Evolutionary conservation across 1,140 invertebrate species (phyloP), one percentile per base, ranked within the genome.

Genomic region (Rhopalosiphum padi): DNA sequence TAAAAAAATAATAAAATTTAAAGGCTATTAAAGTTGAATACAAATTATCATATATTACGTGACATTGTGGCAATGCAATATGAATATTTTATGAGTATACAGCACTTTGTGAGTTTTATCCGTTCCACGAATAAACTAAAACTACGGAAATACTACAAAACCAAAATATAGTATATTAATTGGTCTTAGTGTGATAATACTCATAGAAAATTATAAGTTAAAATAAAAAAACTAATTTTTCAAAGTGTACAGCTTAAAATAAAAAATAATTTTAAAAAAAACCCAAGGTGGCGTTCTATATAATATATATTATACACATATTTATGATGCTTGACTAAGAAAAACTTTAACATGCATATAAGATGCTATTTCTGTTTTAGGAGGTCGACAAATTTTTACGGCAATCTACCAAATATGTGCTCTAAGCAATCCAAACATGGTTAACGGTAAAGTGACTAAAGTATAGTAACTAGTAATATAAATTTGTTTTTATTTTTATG

Each of bases 81-180:
- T 53, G 87, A 89, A 55, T 87, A 87, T 87, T 87, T 55, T 89
- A 53, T 53, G 30, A 89, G 51, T 89, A 89, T 87, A 89, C n/a
- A 89, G 21, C 51, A 89, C 87, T 89, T 89, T 60, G 55, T 68
- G 35, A 90, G 89, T 90, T 60, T 90, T 41, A 90, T 90, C 89
- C 89, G 89, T 90, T 90, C 89, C 55, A 90, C 53, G 89, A 90
- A 90, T 90, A 60, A 68, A 68, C 89, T 68, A 68, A 89, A 30
- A 89, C 87, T 90, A 90, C 89, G 89, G 89, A 90, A 90, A 90
- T 90, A 90, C 89, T 90, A 90, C 55, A 60, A 90, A 90, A 68
- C 89, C 89, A 60, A 68, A 90, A 51, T 35, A 88, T 51, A 53
- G 30, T 89, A 89, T 53, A 90, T 90, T 68, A 30, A 89, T 68